These are phyloP conservation scores for Melanotaenia parkinsoni DNA, from an alignment of 2,797 vertebrate species.

Conservation along the genomic window DNA sequence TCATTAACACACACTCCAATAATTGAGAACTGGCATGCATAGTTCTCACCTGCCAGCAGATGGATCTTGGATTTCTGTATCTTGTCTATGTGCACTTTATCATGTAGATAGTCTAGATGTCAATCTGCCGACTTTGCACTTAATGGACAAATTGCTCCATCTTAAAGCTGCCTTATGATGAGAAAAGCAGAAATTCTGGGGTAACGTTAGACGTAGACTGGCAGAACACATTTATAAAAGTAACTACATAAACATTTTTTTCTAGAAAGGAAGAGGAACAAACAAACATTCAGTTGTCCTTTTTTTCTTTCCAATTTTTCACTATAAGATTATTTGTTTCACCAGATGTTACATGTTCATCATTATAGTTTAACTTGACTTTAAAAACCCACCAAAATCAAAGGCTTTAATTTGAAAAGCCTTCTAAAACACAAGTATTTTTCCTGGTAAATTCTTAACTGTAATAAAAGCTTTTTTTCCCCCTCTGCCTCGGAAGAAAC, in stretches of 20 bases:
- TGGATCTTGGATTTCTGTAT: neutral
- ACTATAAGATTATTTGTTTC: neutral
- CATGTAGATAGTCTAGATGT: neutral
- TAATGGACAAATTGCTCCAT: neutral
- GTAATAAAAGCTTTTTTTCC: too few relatives aligned
- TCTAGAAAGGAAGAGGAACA: neutral
- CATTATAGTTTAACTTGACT: neutral
- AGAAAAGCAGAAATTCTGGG: neutral
- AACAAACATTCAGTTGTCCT: neutral
- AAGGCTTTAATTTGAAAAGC: too few relatives aligned
- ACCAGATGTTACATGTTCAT: slow-evolving; percentile 19
- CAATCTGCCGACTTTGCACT: too few relatives aligned
- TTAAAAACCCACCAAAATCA: too few relatives aligned
- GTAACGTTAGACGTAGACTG: too few relatives aligned
- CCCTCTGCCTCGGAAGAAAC: too few relatives aligned
- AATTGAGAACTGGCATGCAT: neutral
- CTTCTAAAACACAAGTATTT: too few relatives aligned
- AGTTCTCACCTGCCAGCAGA: neutral
- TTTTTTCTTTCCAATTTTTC: neutral
- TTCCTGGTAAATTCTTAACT: too few relatives aligned
- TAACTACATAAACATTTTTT: neutral
- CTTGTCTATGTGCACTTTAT: neutral
- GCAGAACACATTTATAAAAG: slow-evolving; percentile 20
- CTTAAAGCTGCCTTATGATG: too few relatives aligned
- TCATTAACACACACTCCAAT: neutral